A percentile compares a stretch with the other conserved stretches of the same genome.
Conservation (phyloP, 1,140 invertebrate genomes). For the Lasioglossum baleicum region DNA sequence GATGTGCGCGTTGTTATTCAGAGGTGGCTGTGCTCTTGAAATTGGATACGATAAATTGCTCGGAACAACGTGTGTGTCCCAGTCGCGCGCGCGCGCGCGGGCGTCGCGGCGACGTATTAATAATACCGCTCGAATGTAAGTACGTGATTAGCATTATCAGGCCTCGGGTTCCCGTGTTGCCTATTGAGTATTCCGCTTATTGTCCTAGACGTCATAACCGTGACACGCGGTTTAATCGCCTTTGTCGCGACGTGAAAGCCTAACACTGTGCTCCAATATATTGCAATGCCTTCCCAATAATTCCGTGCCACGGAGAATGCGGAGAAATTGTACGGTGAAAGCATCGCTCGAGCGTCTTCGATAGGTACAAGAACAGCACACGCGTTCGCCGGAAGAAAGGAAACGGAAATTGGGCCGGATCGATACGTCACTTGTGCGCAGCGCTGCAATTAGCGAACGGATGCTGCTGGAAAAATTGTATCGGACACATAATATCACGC, state of each 20-base stretch:
- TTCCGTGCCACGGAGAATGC: constrained; percentile 46
- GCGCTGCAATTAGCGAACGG: constrained; percentile 11
- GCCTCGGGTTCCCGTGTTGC: not conserved
- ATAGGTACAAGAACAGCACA: constrained; percentile 51
- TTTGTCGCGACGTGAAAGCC: constrained; percentile 50
- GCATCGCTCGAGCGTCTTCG: constrained; percentile 37
- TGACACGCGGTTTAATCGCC: constrained; percentile 55
- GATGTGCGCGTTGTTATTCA: constrained; percentile 14
- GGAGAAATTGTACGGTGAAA: constrained; percentile 32
- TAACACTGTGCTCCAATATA: constrained; percentile 45
- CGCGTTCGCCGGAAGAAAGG: constrained; percentile 9
- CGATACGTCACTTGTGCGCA: constrained; percentile 16
- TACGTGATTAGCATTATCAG: constrained; percentile 46
- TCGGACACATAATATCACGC: too few species aligned
- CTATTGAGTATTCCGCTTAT: constrained; percentile 41
- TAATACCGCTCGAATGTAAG: constrained; percentile 37
- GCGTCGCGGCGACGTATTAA: constrained; percentile 26
- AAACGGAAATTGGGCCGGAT: constrained; percentile 40
- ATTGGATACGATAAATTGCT: constrained; percentile 40
- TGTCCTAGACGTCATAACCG: constrained; percentile 37
- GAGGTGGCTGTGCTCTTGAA: not conserved
- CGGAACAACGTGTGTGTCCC: constrained; percentile 12
- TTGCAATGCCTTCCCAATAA: constrained; percentile 59
- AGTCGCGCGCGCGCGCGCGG: not conserved
- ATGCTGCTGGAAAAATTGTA: not conserved